Evolutionary conservation across 2,888 invertebrate genomes (phyloP).

Genomic region (Hipparchia semele): DNA sequence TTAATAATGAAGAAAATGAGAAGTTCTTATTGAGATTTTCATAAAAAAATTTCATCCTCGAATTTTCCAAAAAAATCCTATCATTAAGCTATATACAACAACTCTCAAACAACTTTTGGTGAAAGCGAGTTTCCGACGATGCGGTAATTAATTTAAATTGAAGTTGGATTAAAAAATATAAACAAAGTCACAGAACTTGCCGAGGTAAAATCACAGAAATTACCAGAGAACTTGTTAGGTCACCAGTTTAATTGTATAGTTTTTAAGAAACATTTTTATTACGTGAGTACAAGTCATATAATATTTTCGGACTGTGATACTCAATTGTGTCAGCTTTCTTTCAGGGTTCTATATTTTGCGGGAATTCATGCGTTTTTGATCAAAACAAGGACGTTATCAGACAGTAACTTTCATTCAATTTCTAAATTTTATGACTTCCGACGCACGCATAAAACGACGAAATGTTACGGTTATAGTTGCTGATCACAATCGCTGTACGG

Average conservation of each 20-base stretch:
- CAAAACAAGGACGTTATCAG: constrained; percentile 13
- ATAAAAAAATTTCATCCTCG: too few relatives aligned
- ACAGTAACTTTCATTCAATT: constrained; percentile 20
- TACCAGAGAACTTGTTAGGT: too few relatives aligned
- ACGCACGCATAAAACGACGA: constrained; percentile 5
- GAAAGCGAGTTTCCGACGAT: too few relatives aligned
- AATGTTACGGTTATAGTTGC: constrained; percentile 16
- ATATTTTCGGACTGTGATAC: background rate
- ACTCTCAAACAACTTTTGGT: too few relatives aligned
- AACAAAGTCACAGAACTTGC: too few relatives aligned
- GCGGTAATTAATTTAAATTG: too few relatives aligned
- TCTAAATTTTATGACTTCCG: constrained; percentile 12
- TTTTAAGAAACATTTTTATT: background rate
- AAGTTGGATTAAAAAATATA: too few relatives aligned
- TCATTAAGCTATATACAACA: too few relatives aligned
- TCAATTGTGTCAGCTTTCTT: background rate
- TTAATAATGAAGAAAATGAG: too few relatives aligned
- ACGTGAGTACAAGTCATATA: background rate
- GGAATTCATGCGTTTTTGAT: background rate
- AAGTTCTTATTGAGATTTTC: too few relatives aligned
- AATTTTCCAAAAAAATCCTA: too few relatives aligned
- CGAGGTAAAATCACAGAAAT: too few relatives aligned
- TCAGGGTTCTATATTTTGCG: background rate
- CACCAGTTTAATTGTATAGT: background rate
- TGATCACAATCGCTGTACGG: constrained; percentile 11